These are phyloP conservation scores for Schizotus pectinicornis DNA, from an alignment of 2,888 invertebrate genomes.

Conservation along the genomic window DNA sequence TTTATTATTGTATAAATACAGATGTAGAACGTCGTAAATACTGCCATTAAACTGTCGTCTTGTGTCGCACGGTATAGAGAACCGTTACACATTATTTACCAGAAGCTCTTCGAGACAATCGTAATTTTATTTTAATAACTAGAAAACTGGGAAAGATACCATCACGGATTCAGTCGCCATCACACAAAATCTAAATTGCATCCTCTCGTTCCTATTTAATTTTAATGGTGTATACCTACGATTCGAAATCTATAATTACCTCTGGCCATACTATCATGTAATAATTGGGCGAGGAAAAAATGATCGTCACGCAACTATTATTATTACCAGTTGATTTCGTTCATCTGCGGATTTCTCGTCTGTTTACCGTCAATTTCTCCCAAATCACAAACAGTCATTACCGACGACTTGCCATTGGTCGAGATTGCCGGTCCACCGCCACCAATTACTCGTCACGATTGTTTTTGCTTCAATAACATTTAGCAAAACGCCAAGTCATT, in stretches of 20 bases:
- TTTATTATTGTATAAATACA: conserved; percentile 40
- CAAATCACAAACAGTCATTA: conserved; percentile 16
- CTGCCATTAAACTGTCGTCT: conserved; percentile 41
- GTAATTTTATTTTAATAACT: conserved; percentile 22
- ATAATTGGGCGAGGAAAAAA: conserved; percentile 11
- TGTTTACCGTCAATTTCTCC: too few relatives aligned
- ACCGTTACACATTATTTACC: conserved; percentile 24
- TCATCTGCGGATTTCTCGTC: neutral
- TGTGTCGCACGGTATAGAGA: conserved; percentile 27
- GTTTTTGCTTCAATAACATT: conserved; percentile 24
- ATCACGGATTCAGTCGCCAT: neutral
- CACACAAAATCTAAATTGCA: neutral
- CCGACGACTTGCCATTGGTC: neutral
- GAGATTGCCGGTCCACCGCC: neutral
- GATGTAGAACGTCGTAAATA: conserved; percentile 38
- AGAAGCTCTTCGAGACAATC: conserved; percentile 12
- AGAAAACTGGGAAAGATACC: conserved; percentile 10
- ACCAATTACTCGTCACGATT: neutral
- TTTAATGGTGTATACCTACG: conserved; percentile 3
- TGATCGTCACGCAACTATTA: conserved; percentile 23
- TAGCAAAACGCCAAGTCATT: conserved; percentile 31
- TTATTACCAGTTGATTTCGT: conserved; percentile 21
- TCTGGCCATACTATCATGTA: conserved; percentile 6
- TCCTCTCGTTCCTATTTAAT: neutral
- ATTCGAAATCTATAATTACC: conserved; percentile 11